A percentile compares a stretch with the other conserved stretches of the same genome.
Evolutionary conservation across 2,888 invertebrate species (phyloP).

Genomic region (Thyatira batis): DNA sequence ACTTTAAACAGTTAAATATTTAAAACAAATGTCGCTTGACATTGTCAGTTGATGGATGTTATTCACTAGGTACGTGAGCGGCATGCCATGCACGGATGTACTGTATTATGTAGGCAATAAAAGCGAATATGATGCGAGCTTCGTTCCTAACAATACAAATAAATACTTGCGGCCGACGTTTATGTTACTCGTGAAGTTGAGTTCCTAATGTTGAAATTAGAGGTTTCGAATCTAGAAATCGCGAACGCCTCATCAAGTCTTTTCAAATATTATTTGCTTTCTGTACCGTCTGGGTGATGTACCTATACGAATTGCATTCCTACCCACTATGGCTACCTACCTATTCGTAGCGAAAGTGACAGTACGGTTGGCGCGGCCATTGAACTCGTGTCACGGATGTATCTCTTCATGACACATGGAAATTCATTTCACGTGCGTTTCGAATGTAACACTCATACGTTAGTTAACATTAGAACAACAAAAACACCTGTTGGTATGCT

Average conservation of each 20-base stretch:
- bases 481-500: neutral
- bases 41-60: neutral
- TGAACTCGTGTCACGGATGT: constrained; percentile 58
- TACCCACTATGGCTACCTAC: constrained; percentile 28
- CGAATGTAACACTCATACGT: constrained; percentile 46
- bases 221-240: no score
- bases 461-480: constrained; percentile 17
- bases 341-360: constrained; percentile 67
- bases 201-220: no score
- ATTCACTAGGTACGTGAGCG: neutral
- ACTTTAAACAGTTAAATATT: neutral
- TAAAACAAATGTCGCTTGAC: neutral
- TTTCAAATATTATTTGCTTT: no score
- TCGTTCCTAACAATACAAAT: no score
- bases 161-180: no score
- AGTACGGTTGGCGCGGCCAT: constrained; percentile 44
- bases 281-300: no score
- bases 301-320: constrained; percentile 1
- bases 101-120: neutral
- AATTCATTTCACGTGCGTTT: constrained; percentile 44
- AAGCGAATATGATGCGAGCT: no score
- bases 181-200: no score
- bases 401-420: constrained; percentile 51
- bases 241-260: no score
- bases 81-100: neutral